Percentiles rank a stretch among this genome's conserved stretches.
phyloP scores from a whole-genome alignment of 2,797 vertebrate species.

The Phoeniculus purpureus region DNA sequence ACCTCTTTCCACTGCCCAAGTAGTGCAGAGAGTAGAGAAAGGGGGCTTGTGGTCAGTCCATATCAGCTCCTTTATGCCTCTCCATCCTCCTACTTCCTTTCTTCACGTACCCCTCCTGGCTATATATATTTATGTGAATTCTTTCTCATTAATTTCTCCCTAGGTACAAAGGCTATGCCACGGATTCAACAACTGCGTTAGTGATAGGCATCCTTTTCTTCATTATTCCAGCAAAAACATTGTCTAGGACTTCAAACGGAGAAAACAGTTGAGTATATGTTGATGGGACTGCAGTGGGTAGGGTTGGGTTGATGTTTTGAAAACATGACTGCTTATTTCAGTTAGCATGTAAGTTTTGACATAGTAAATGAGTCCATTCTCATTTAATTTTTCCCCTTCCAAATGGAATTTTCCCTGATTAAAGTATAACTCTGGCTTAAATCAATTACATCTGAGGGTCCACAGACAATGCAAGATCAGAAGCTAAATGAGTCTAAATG shows the following conservation, averaged over 20 bases:
- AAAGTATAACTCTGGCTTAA: background rate
- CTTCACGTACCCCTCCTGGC: background rate
- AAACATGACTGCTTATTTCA: background rate
- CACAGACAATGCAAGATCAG: background rate
- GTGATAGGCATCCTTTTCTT: conserved; percentile 89
- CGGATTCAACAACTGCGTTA: conserved; percentile 90
- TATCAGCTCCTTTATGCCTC: background rate
- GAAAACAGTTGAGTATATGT: conserved; percentile 80
- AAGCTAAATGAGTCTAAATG: background rate
- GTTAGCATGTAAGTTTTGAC: background rate
- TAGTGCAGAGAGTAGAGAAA: rapidly evolving
- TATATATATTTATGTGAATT: background rate
- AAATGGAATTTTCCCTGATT: background rate
- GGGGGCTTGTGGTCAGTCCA: background rate
- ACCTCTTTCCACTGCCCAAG: background rate
- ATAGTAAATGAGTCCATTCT: background rate
- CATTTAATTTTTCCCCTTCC: background rate
- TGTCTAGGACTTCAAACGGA: conserved; percentile 77
- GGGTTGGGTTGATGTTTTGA: background rate
- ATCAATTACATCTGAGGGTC: background rate
- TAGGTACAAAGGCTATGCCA: conserved; percentile 82
- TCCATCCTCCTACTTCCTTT: background rate
- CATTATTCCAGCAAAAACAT: conserved; percentile 83
- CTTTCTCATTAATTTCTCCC: conserved; percentile 45
- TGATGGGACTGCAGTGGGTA: background rate